Evolutionary conservation across 2,888 invertebrate species (phyloP).

Genomic region (Troides helena): DNA sequence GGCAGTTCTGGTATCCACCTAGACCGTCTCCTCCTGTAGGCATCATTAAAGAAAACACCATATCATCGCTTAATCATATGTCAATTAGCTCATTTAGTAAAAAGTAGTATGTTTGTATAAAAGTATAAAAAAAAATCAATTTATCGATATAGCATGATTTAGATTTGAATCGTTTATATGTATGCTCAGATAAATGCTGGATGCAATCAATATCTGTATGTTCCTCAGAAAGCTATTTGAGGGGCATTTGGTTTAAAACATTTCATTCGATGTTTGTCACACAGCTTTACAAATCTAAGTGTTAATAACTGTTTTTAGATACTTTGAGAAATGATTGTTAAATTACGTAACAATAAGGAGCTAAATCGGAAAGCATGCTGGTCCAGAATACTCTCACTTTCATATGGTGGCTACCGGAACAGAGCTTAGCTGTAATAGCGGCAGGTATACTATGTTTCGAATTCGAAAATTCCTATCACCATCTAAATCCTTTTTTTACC

Average conservation of each 20-base stretch:
- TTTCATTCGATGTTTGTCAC: neutral
- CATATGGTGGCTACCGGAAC: neutral
- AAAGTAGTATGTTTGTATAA: too few relatives aligned
- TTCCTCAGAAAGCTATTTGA: neutral
- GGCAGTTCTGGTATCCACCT: too few relatives aligned
- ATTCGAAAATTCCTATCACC: too few relatives aligned
- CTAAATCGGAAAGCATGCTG: neutral
- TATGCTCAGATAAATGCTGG: neutral
- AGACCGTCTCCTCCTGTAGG: too few relatives aligned
- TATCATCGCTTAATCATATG: too few relatives aligned
- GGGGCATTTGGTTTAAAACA: neutral
- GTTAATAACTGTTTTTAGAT: neutral
- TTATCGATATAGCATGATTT: too few relatives aligned
- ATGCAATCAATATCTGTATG: neutral
- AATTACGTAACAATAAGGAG: neutral
- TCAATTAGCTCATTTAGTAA: too few relatives aligned
- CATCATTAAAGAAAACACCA: too few relatives aligned
- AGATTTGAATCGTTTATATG: too few relatives aligned
- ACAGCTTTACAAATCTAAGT: neutral
- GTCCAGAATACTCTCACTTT: neutral
- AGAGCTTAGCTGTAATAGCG: neutral
- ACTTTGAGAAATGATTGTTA: neutral
- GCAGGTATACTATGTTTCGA: too few relatives aligned
- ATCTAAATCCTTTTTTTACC: too few relatives aligned
- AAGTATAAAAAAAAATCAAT: too few relatives aligned